phyloP scores from a whole-genome alignment of 2,888 invertebrate species.

The Apotomis capreana region DNA sequence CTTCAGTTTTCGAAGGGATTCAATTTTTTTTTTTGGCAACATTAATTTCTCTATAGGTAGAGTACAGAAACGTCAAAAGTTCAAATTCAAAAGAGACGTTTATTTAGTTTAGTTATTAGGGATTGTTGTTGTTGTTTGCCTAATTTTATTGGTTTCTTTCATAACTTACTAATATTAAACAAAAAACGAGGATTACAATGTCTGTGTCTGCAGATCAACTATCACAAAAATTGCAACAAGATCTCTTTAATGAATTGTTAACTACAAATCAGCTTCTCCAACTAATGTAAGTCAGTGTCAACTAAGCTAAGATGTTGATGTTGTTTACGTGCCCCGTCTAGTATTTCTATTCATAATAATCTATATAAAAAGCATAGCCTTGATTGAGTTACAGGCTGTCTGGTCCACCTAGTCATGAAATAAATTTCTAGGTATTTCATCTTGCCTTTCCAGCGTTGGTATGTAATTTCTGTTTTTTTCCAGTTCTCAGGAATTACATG shows the following conservation, averaged over 20 bases:
- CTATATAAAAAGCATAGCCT: no score
- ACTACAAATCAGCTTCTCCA: constrained; percentile 68
- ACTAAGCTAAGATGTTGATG: neutral
- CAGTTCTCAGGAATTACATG: constrained; percentile 67
- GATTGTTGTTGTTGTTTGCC: neutral
- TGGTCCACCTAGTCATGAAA: no score
- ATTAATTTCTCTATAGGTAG: constrained; percentile 7
- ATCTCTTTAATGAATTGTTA: constrained; percentile 71
- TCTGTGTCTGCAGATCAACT: constrained; percentile 51
- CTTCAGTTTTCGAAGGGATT: neutral
- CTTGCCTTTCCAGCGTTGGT: no score
- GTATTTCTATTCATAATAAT: no score
- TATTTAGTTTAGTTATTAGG: neutral
- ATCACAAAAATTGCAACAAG: constrained; percentile 65
- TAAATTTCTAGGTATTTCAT: no score
- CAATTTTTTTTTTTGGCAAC: neutral
- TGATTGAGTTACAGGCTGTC: no score
- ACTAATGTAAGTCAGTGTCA: constrained; percentile 62
- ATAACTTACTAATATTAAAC: neutral
- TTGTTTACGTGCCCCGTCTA: neutral
- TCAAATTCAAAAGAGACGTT: constrained; percentile 19
- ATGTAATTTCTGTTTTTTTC: constrained; percentile 42
- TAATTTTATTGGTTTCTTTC: neutral
- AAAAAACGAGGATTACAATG: constrained; percentile 44
- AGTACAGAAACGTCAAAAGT: neutral